Percentiles rank a stretch among this genome's conserved stretches.
These are phyloP conservation scores for Sardina pilchardus DNA, from an alignment of 2,113 vertebrate genomes.

Conservation along the genomic window DNA sequence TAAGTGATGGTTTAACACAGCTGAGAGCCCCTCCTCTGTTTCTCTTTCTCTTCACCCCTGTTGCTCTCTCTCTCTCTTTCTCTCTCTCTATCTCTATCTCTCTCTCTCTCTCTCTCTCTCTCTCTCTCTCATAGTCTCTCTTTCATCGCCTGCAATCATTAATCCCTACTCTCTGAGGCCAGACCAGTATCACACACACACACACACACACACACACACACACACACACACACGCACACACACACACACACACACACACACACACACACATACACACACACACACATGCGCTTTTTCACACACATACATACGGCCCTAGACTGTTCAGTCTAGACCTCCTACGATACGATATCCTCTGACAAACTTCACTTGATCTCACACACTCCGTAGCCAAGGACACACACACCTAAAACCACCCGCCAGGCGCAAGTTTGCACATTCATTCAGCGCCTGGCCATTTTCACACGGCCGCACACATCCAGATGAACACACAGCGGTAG, in stretches of 20 bases:
- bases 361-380: background rate
- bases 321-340: background rate
- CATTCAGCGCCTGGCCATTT: background rate
- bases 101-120: background rate
- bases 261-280: background rate
- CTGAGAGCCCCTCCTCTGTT: slow-evolving; percentile 47
- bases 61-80: background rate
- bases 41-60: background rate
- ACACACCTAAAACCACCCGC: background rate
- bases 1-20: slow-evolving; percentile 56
- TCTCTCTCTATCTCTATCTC: background rate
- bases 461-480: background rate
- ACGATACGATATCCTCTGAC: background rate
- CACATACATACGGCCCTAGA: background rate
- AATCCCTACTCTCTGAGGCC: slow-evolving; percentile 49
- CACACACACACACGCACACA: slow-evolving; percentile 10
- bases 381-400: background rate
- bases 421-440: background rate
- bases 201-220: slow-evolving; percentile 4
- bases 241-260: background rate
- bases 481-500: background rate
- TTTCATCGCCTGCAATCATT: slow-evolving; percentile 49
- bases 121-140: slow-evolving; percentile 28
- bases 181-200: background rate
- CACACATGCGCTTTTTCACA: background rate